Conservation (phyloP, 2,797 vertebrate species). For the Hydrophis major region DNA sequence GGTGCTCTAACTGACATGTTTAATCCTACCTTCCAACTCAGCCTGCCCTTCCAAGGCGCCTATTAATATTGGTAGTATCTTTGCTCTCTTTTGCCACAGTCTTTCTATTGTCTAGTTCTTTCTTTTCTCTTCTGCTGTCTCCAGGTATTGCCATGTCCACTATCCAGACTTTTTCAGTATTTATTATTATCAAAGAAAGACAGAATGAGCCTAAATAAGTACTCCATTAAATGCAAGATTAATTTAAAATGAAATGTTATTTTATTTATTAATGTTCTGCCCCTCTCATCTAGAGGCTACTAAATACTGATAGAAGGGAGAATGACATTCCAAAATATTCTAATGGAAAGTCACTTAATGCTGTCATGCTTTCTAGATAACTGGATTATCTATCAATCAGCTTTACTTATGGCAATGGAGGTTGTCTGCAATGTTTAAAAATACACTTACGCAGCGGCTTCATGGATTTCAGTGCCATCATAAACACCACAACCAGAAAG, state of each 20-base stretch:
- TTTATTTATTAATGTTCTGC: neutral
- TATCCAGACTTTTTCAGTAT: neutral
- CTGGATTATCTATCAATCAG: neutral
- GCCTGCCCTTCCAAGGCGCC: neutral
- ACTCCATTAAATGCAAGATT: neutral
- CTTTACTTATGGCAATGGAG: neutral
- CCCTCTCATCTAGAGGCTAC: neutral
- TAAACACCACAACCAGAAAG: constrained; percentile 85
- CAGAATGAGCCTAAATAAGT: neutral
- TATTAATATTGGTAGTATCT: neutral
- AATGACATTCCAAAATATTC: neutral
- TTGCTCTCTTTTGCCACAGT: neutral
- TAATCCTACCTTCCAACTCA: neutral
- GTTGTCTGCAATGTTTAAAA: neutral
- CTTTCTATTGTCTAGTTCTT: neutral
- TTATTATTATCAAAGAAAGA: neutral
- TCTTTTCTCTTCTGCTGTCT: neutral
- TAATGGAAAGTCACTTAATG: neutral
- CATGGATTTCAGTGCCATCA: constrained; percentile 85
- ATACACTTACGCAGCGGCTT: constrained; percentile 83
- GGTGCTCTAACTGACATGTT: neutral
- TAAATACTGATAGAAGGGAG: neutral
- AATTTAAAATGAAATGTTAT: neutral
- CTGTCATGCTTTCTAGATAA: neutral
- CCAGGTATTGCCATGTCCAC: neutral